These are phyloP conservation scores for Horisme vitalbata DNA, from an alignment of 2,888 invertebrate species.

Conservation along the genomic window DNA sequence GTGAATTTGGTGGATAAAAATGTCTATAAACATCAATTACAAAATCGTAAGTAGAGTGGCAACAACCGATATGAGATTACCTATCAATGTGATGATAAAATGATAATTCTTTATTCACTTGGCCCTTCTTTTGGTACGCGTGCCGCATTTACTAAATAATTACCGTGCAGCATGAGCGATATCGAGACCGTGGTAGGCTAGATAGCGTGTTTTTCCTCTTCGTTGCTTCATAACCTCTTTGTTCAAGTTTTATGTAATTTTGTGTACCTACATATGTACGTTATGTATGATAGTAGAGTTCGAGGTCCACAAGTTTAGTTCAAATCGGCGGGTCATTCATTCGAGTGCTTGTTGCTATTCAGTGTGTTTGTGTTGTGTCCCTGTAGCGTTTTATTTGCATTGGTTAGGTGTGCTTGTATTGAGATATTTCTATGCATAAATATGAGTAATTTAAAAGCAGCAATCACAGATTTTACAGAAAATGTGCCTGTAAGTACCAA, in stretches of 20 bases:
- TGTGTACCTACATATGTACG: constrained; percentile 11
- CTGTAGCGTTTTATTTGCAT: not conserved
- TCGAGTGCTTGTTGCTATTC: constrained; percentile 2
- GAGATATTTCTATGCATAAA: constrained; percentile 14
- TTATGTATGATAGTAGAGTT: constrained; percentile 28
- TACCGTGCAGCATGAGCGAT: constrained; percentile 43
- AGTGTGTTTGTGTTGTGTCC: constrained; percentile 22
- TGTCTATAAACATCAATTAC: constrained; percentile 41
- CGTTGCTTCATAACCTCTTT: constrained; percentile 12
- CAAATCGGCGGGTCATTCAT: constrained; percentile 28
- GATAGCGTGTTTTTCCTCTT: constrained; percentile 1
- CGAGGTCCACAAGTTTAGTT: constrained; percentile 26
- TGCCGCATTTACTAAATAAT: constrained; percentile 7
- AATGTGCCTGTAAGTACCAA: constrained; percentile 53
- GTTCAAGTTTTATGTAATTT: constrained; percentile 19
- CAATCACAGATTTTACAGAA: constrained; percentile 50
- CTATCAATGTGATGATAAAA: constrained; percentile 10
- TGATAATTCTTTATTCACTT: constrained; percentile 4
- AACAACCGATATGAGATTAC: not conserved
- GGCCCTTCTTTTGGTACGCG: constrained; percentile 1
- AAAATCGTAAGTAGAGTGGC: constrained; percentile 50
- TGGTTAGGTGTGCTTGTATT: not conserved
- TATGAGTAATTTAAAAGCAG: constrained; percentile 61
- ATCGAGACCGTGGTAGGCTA: constrained; percentile 43
- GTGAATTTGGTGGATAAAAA: too few relatives aligned